A percentile compares a stretch with the other conserved stretches of the same genome.
These are phyloP conservation scores for Aphrophora alni DNA, from an alignment of 2,888 invertebrate genomes.

Conservation along the genomic window DNA sequence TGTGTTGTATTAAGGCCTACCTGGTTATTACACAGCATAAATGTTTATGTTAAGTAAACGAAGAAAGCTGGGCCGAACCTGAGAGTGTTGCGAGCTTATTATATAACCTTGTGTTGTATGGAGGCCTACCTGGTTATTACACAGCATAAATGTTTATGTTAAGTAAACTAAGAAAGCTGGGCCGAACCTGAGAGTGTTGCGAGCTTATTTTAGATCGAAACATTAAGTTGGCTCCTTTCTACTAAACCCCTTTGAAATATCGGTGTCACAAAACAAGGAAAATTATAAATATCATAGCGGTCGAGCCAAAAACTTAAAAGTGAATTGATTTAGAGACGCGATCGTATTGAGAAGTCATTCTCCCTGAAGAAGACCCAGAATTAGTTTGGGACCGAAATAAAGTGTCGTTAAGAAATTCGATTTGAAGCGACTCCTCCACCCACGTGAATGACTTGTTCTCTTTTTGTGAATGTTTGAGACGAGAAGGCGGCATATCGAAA, in stretches of 20 bases:
- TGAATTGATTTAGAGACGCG: constrained; percentile 21
- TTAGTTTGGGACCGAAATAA: constrained; percentile 36
- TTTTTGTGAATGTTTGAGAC: not conserved
- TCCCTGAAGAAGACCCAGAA: constrained; percentile 1
- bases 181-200: not conserved
- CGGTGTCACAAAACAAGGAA: constrained; percentile 36
- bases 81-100: not conserved
- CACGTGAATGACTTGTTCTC: not conserved
- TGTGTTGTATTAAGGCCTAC: too few relatives aligned
- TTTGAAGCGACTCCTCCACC: constrained; percentile 33
- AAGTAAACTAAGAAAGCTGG: not conserved
- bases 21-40: too few relatives aligned
- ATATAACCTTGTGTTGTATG: too few relatives aligned
- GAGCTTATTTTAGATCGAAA: not conserved
- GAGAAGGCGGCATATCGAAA: constrained; percentile 33
- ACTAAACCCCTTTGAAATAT: constrained; percentile 34
- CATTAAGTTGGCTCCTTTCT: constrained; percentile 35
- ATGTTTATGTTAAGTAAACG: too few relatives aligned
- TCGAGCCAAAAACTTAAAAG: constrained; percentile 10
- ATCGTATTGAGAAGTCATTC: constrained; percentile 15
- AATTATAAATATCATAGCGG: constrained; percentile 37
- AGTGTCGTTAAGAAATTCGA: constrained; percentile 42
- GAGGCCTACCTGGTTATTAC: too few relatives aligned
- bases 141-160: not conserved
- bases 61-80: too few relatives aligned